These are phyloP conservation scores for Falco punctatus DNA, from an alignment of 2,113 vertebrate species.

Conservation along the genomic window DNA sequence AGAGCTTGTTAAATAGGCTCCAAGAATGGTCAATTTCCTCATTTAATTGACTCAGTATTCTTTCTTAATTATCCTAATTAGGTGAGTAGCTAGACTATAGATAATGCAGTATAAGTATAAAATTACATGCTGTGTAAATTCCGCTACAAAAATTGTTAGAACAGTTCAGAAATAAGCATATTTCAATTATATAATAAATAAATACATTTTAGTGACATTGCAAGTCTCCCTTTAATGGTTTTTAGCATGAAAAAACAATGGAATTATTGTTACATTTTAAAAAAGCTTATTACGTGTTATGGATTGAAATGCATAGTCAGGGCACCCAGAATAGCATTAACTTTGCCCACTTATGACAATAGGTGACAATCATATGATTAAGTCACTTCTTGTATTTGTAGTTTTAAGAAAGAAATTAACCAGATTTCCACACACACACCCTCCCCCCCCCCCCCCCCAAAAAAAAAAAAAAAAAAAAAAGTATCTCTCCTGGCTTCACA, in stretches of 20 bases:
- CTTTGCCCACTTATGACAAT: neutral
- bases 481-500: neutral
- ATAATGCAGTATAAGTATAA: neutral
- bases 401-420: neutral
- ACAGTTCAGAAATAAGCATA: neutral
- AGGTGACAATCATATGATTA: neutral
- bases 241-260: neutral
- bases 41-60: constrained; percentile 19
- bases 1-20: neutral
- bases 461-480: neutral
- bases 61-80: constrained; percentile 14
- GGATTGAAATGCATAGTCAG: neutral
- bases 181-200: neutral
- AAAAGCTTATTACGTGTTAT: neutral
- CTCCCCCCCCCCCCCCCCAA: too few relatives aligned
- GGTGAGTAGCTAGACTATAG: neutral
- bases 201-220: neutral
- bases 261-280: neutral
- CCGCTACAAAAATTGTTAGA: neutral
- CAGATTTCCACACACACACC: too few relatives aligned
- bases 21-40: neutral
- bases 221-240: neutral
- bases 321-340: neutral
- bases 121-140: constrained; percentile 27
- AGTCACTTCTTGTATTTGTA: neutral